A percentile compares a stretch with the other conserved stretches of the same genome.
These are phyloP conservation scores for Argentina silus DNA, from an alignment of 2,797 vertebrate genomes.

Conservation along the genomic window DNA sequence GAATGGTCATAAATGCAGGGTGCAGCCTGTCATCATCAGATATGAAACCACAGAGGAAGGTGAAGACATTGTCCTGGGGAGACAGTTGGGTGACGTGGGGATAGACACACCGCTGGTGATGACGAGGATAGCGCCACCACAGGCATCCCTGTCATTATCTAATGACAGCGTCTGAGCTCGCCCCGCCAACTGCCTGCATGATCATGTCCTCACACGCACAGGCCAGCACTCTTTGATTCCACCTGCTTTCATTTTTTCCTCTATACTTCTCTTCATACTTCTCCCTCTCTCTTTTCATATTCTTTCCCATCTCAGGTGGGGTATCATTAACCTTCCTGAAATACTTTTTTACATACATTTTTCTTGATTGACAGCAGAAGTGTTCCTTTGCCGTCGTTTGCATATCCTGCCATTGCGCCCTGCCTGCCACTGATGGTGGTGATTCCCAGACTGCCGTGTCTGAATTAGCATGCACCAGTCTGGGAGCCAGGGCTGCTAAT, in stretches of 20 bases:
- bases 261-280: neutral
- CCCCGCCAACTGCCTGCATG: constrained; percentile 38
- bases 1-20: too few relatives aligned
- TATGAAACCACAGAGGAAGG: neutral
- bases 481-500: constrained; percentile 74
- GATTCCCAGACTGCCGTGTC: constrained; percentile 74
- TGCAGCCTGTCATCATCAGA: constrained; percentile 10
- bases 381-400: constrained; percentile 64
- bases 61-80: too few relatives aligned
- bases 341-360: constrained; percentile 70
- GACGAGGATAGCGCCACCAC: constrained; percentile 11
- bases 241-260: constrained; percentile 53
- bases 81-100: too few relatives aligned
- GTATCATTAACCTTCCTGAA: constrained; percentile 67
- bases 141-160: constrained; percentile 55
- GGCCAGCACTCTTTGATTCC: constrained; percentile 52
- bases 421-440: constrained; percentile 70
- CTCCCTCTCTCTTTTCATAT: neutral
- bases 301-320: constrained; percentile 22
- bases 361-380: constrained; percentile 73
- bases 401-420: constrained; percentile 62
- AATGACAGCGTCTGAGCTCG: constrained; percentile 47
- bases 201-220: constrained; percentile 51
- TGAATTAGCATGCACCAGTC: constrained; percentile 77
- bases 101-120: constrained; percentile 39